Base-by-base conservation (phyloP, 23 tunicate species). In the Corella eumyota region DNA sequence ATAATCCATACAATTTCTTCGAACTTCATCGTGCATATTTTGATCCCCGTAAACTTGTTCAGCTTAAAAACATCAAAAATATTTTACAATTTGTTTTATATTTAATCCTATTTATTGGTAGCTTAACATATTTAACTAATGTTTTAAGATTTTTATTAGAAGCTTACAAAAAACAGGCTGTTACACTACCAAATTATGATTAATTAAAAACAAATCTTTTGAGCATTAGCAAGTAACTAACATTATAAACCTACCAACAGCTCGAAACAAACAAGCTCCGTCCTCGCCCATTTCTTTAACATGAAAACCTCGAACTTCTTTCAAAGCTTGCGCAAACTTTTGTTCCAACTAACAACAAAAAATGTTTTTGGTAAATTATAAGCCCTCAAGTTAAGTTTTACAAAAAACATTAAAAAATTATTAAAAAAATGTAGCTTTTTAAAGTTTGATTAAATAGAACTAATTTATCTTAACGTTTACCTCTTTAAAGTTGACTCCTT, bases 1-100 rank as follows among this genome's bases (percentile, higher is more conserved):
- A 58, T 92, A 92, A 71, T 92, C 83, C 92, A 83, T 81, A 48
- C 98, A 92, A 44, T 60, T 65, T 58, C 70, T 77, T 0, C 98
- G 68, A 3, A 92, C 92, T 70, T 75, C 93, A 61, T 92, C 98
- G 32, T 83, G 93, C 93, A 82, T 83, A 36, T 60, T 76, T 52
- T 92, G 92, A 71, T 83, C 93, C 17, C 98, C 98, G 66, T 92
- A 92, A 36, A 92, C 85, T 72, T 92, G 92, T 36, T 81, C 84
- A 35, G 91, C 98, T 81, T 50, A 70, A 78, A 24, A 20, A 65
- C 13, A 65, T 9, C 13, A 15, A 7, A 6, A n/a, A 9, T 15
- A 40, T 9, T 40, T 40, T 40, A 54, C 19, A 54, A 9, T 23
- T 54, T 9, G 26, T 9, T 54, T 23, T 54, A 19, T 54, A 11